phyloP scores from a whole-genome alignment of 1,140 invertebrate species.

The Choristoneura fumiferana region DNA sequence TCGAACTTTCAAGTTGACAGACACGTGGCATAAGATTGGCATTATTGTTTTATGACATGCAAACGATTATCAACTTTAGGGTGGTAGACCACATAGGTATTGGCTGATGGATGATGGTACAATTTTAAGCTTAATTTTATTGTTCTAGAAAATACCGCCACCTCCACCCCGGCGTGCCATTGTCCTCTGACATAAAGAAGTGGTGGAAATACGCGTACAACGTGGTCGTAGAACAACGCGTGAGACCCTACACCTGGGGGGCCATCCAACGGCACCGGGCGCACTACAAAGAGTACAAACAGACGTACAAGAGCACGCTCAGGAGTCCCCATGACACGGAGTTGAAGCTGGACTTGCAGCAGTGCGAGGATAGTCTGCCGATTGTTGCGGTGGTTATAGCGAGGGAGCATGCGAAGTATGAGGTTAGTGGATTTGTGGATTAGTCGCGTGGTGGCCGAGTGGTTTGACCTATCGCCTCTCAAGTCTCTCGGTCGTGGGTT shows the following conservation, averaged over 20 bases:
- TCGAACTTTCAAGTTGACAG: no score
- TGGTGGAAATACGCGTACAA: conserved; percentile 91
- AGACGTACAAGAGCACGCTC: conserved; percentile 86
- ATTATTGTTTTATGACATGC: no score
- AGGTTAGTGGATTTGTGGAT: conserved; percentile 70
- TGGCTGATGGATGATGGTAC: no score
- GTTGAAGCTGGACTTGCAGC: conserved; percentile 85
- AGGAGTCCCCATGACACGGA: conserved; percentile 86
- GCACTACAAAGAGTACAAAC: conserved; percentile 85
- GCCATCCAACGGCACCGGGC: conserved; percentile 84
- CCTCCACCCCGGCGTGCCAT: conserved; percentile 71
- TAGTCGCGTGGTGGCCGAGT: no score
- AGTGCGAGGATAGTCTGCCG: conserved; percentile 86
- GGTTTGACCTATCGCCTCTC: no score
- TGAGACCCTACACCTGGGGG: conserved; percentile 87
- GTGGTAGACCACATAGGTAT: no score
- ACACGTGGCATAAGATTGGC: no score
- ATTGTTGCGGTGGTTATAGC: conserved; percentile 89
- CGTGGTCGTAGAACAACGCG: conserved; percentile 84
- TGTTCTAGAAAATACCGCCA: conserved; percentile 78
- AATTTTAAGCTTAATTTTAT: background rate
- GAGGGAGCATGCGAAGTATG: conserved; percentile 87
- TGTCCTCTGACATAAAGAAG: conserved; percentile 72
- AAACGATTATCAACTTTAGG: no score
- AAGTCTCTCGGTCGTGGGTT: no score